Evolutionary conservation across 2,113 vertebrate species (phyloP), one percentile per base, ranked within the genome.

Genomic region (Hylia prasina): DNA sequence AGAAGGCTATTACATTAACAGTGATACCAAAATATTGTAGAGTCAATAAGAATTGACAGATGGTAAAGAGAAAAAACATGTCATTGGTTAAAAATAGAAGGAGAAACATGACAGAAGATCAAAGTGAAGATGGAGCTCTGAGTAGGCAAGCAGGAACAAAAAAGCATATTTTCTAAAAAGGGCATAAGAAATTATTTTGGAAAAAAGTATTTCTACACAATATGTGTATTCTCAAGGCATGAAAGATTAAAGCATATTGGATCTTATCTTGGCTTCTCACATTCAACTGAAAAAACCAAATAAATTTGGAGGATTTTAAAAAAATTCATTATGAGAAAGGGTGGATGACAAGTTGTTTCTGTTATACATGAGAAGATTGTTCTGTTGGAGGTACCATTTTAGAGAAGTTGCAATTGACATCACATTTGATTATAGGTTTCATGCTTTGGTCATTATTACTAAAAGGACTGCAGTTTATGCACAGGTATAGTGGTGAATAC

Each of bases 31-130:
- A 96, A 87, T 90, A 82, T 53, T 89, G 82, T 89, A 31, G 50
- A 94, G 82, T 79, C 73, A 39, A 11, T 83, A 87, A 68, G 73
- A 89, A 91, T 68, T 94, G 79, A 88, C 94, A 96, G 94, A 96
- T 93, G 89, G 78, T 66, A 30, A 94, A 77, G 48, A 87, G 65
- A 65, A 96, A 82, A 93, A 79, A 0, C 45, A 58, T 85, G 80
- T 58, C n/a, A 58, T 25, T 72, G 30, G 66, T 76, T 96, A 96
- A 95, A 96, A 94, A 96, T 91, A 96, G 94, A 91, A 82, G 48
- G 61, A 89, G 35, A 91, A 89, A 64, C 16, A 12, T 73, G 89
- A 84, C 42, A 77, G 56, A 90, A 90, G 66, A 93, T 66, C 27
- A 69, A 79, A 91, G 81, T 15, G 63, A 85, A 88, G 77, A 70